Percentiles rank a stretch among this genome's conserved stretches.
Conservation (phyloP, 1,140 invertebrate genomes). For the Lutraria rhynchaena region DNA sequence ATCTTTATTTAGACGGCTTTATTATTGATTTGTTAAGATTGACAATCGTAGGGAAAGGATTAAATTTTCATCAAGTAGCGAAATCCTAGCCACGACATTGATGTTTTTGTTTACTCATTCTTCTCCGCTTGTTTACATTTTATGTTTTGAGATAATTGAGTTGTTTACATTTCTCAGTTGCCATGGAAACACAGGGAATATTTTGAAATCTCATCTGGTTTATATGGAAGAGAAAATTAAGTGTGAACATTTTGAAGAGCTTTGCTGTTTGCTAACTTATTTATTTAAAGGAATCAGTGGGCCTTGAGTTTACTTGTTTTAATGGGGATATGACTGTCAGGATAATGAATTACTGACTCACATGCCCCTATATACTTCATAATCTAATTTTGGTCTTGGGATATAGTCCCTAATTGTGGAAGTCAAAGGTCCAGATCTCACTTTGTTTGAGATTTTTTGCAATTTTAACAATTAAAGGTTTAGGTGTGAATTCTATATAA, state of each 20-base stretch:
- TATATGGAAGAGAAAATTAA: conserved; percentile 29
- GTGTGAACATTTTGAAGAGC: conserved; percentile 21
- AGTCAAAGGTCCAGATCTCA: too few relatives aligned
- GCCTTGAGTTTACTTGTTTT: too few relatives aligned
- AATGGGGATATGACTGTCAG: too few relatives aligned
- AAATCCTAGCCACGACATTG: conserved; percentile 48
- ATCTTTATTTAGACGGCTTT: conserved; percentile 32
- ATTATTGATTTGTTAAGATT: conserved; percentile 35
- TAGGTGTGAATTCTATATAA: too few relatives aligned
- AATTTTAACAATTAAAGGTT: too few relatives aligned
- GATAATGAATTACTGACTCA: too few relatives aligned
- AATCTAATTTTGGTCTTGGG: too few relatives aligned
- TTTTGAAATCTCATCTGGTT: conserved; percentile 37
- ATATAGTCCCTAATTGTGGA: too few relatives aligned
- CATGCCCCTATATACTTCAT: too few relatives aligned
- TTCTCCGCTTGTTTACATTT: conserved; percentile 51
- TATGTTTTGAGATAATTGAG: conserved; percentile 56
- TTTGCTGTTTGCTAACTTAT: background rate
- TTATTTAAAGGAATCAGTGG: too few relatives aligned
- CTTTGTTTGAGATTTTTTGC: too few relatives aligned
- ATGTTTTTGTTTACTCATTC: conserved; percentile 54
- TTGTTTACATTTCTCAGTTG: conserved; percentile 59
- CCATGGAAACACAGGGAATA: conserved; percentile 41
- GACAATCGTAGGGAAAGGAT: conserved; percentile 26
- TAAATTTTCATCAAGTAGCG: conserved; percentile 55